Conservation (phyloP, 2,888 invertebrate genomes). For the Apamea anceps region DNA sequence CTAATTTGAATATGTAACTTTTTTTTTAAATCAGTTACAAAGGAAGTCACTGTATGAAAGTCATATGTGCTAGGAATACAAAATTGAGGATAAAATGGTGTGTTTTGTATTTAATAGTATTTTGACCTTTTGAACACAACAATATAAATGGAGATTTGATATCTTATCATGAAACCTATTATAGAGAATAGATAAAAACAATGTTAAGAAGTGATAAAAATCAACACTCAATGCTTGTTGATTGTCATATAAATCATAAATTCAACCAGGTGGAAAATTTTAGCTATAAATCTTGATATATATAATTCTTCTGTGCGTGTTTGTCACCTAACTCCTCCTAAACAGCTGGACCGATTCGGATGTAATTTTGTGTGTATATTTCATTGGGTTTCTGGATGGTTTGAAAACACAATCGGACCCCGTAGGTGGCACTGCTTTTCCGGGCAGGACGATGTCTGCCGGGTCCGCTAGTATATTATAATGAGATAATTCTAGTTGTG, state of each 20-base stretch:
- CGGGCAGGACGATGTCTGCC: no score
- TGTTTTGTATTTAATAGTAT: constrained; percentile 21
- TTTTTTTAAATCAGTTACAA: constrained; percentile 49
- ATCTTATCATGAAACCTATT: constrained; percentile 51
- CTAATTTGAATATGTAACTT: constrained; percentile 54
- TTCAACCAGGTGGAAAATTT: constrained; percentile 29
- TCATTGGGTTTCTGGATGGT: no score
- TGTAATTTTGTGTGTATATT: no score
- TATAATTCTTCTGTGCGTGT: no score
- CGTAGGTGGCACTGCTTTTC: no score
- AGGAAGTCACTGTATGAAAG: constrained; percentile 52
- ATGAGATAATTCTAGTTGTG: background rate
- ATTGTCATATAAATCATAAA: constrained; percentile 27
- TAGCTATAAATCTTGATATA: background rate
- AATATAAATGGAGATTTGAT: constrained; percentile 29
- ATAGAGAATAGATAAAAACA: constrained; percentile 49
- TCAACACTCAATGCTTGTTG: constrained; percentile 22
- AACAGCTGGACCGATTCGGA: no score
- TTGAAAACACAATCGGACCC: no score
- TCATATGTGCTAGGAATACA: constrained; percentile 47
- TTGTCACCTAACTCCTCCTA: no score
- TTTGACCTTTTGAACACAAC: constrained; percentile 43
- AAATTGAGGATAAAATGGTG: constrained; percentile 27
- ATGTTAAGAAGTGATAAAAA: constrained; percentile 58
- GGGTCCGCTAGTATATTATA: no score